phyloP scores from a whole-genome alignment of 2,113 vertebrate species.

The Leucopsar rothschildi region DNA sequence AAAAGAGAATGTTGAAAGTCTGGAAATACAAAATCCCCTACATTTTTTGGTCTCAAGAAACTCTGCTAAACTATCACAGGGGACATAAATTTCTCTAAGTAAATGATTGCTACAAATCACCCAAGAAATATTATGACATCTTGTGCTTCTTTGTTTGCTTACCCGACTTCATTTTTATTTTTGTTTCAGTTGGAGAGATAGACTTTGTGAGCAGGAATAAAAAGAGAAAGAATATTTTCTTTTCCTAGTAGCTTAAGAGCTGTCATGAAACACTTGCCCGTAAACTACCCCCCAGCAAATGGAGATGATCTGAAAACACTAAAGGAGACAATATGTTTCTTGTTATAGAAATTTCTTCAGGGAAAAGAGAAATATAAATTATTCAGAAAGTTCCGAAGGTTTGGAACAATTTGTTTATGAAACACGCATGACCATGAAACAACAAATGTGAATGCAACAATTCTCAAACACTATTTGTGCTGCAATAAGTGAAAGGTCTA shows the following conservation, averaged over 20 bases:
- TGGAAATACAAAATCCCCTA: not conserved
- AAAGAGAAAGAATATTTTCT: not conserved
- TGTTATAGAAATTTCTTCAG: not conserved
- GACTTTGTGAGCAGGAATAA: not conserved
- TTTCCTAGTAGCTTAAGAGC: not conserved
- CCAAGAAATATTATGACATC: not conserved
- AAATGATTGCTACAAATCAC: not conserved
- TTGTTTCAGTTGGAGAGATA: not conserved
- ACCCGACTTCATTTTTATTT: not conserved
- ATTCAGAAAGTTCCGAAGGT: not conserved
- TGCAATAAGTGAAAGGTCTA: not conserved
- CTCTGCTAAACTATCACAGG: not conserved
- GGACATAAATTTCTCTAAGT: not conserved
- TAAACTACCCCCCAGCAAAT: not conserved
- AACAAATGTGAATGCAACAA: not conserved
- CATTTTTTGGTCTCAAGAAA: not conserved
- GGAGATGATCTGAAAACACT: not conserved
- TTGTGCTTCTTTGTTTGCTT: not conserved
- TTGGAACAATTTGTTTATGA: not conserved
- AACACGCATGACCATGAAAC: not conserved
- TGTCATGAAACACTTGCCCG: not conserved
- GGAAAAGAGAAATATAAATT: not conserved
- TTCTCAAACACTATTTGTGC: not conserved
- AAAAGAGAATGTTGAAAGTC: not conserved
- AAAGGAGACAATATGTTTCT: not conserved